Evolutionary conservation across 2,888 invertebrate species (phyloP), one percentile per base, ranked within the genome.

Genomic region (Gari tellinella): DNA sequence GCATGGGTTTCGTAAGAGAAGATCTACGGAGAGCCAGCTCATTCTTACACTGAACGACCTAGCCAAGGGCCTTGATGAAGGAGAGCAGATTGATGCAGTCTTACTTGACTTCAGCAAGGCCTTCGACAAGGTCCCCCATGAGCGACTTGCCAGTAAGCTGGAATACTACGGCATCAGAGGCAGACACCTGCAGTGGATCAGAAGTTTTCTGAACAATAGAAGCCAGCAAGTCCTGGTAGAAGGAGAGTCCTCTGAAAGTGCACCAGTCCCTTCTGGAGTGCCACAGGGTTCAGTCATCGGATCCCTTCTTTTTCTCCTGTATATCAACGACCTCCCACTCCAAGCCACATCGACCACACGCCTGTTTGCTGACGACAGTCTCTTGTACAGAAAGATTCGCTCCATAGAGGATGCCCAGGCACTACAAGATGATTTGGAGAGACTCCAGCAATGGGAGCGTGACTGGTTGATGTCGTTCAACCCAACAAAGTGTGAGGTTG

Each of bases 231-330:
- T 75, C 4, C 26, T 68, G 1, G 55, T 72, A 8, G 60, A 72
- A 40, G 67, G 67, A 8, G 19, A 26, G 7, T 19, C 25, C 4
- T 74, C 75, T 21, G 10, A 41, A 4, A 25, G 64, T 19, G 58
- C 64, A 3, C 45, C 66, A 4, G 74, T 83, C 3, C 58, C 60
- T 15, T 76, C 72, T 19, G 72, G 78, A n/a, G 70, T 76, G 15
- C 80, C 77, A 8, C 74, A 74, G 45, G 77, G 81, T 1, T 57
- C 72, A 1, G 74, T 77, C 12, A 60, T 78, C 2, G 65, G 69
- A 10, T 75, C 73, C 14, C 37, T 67, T 25, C 55, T 82, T 21
- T 83, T 82, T 63, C 64, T 80, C n/a, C n/a, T n/a, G n/a, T n/a
- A n/a, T n/a, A n/a, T n/a, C n/a, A n/a, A n/a, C n/a, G n/a, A n/a